Evolutionary conservation across 2,888 invertebrate species (phyloP).

Genomic region (Lasioglossum calceatum): DNA sequence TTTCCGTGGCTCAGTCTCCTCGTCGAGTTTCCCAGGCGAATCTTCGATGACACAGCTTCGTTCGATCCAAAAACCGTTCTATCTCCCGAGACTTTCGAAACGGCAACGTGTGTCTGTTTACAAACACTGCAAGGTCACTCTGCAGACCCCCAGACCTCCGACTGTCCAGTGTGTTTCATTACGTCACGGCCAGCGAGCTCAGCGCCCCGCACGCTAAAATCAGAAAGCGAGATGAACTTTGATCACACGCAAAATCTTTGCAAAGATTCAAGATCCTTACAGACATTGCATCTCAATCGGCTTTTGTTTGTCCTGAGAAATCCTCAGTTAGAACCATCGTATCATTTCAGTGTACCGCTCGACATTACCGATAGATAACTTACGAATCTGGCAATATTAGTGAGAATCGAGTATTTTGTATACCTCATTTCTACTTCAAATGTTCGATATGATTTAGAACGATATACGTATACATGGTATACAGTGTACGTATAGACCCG

Average conservation of each 20-base stretch:
- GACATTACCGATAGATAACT: not conserved
- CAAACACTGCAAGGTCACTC: slow-evolving; percentile 91
- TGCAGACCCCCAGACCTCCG: slow-evolving; percentile 77
- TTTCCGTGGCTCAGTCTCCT: slow-evolving; percentile 1
- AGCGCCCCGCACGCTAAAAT: slow-evolving; percentile 27
- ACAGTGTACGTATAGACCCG: too few relatives aligned
- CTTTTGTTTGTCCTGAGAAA: not conserved
- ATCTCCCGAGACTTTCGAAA: slow-evolving; percentile 61
- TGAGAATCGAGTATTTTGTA: not conserved
- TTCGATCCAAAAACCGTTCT: slow-evolving; percentile 47
- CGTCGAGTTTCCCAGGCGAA: slow-evolving; percentile 14
- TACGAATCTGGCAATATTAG: not conserved
- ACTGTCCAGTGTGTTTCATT: slow-evolving; percentile 62
- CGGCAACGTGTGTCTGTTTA: slow-evolving; percentile 90
- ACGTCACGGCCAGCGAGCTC: slow-evolving; percentile 62
- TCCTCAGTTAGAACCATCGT: not conserved
- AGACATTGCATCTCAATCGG: not conserved
- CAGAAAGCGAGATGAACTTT: slow-evolving; percentile 12
- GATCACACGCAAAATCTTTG: not conserved
- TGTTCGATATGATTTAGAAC: not conserved
- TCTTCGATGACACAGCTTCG: slow-evolving; percentile 38
- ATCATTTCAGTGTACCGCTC: not conserved
- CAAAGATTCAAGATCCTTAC: not conserved
- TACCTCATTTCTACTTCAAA: not conserved
- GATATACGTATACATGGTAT: too few relatives aligned